A percentile compares a stretch with the other conserved stretches of the same genome.
Evolutionary conservation across 2,888 invertebrate species (phyloP).

Genomic region (Muscina levida): DNA sequence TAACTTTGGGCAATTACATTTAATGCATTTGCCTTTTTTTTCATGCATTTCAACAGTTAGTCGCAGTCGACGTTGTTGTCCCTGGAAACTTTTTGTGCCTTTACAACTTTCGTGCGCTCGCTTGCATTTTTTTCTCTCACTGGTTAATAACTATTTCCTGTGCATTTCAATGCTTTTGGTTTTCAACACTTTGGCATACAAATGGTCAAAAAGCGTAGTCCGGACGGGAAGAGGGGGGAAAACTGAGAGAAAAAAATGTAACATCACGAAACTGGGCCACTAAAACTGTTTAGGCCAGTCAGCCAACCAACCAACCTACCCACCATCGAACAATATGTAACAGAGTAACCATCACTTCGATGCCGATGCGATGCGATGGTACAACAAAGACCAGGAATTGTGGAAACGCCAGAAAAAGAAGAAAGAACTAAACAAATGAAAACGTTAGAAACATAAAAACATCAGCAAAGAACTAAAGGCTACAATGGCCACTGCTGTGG

Average conservation of each 20-base stretch:
- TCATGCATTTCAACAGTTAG: not conserved
- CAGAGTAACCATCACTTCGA: conserved; percentile 19
- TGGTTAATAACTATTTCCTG: conserved; percentile 23
- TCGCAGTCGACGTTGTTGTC: too few species aligned
- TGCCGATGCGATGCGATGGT: not conserved
- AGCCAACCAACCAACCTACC: too few species aligned
- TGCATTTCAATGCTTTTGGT: not conserved
- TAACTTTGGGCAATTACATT: not conserved
- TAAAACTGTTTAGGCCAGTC: conserved; percentile 38
- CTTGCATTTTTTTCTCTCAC: not conserved
- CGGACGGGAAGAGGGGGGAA: too few species aligned
- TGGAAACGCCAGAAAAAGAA: not conserved
- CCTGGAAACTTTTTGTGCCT: conserved; percentile 12
- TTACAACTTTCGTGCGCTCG: not conserved
- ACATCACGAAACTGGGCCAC: conserved; percentile 33
- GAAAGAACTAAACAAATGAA: not conserved
- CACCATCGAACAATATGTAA: conserved; percentile 44
- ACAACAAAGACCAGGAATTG: conserved; percentile 13
- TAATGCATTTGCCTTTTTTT: not conserved
- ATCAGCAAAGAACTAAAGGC: not conserved
- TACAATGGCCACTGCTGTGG: conserved; percentile 5
- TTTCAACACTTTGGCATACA: conserved; percentile 10
- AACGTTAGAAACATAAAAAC: not conserved
- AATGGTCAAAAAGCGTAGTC: not conserved
- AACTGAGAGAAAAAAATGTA: too few species aligned